These are phyloP conservation scores for Zoanthus solanderi DNA, from an alignment of 92 coral and sea anemone species.

Conservation along the genomic window DNA sequence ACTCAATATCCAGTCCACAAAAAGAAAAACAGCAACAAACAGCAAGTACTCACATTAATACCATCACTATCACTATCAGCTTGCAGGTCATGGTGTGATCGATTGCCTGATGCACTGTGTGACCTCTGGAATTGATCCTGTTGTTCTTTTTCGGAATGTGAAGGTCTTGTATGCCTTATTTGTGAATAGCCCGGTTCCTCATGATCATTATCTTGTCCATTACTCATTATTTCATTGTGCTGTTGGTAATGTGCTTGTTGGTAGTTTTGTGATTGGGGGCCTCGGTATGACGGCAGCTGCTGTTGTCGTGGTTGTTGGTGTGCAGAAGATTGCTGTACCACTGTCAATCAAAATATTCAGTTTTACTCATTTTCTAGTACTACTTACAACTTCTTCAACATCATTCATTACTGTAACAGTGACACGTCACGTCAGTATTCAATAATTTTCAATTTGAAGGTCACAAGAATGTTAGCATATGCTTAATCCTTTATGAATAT, in stretches of 20 bases:
- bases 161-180: slow-evolving; percentile 47
- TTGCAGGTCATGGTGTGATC: slow-evolving; percentile 17
- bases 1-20: not conserved
- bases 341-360: not conserved
- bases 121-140: slow-evolving; percentile 72
- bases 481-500: too few relatives aligned
- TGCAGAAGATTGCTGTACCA: slow-evolving; percentile 32
- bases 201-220: slow-evolving; percentile 73
- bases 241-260: slow-evolving; percentile 49
- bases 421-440: too few relatives aligned
- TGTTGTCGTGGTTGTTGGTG: slow-evolving; percentile 53
- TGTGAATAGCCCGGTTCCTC: slow-evolving; percentile 71
- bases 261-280: slow-evolving; percentile 33
- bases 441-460: too few relatives aligned
- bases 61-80: slow-evolving; percentile 23
- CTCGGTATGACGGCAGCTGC: slow-evolving; percentile 43
- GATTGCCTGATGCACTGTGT: not conserved
- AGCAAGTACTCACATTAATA: slow-evolving; percentile 14
- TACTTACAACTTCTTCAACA: too few relatives aligned
- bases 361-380: not conserved
- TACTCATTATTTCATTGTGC: slow-evolving; percentile 50
- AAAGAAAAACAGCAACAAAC: not conserved
- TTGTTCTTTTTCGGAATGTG: slow-evolving; percentile 57
- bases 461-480: too few relatives aligned
- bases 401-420: too few relatives aligned